A percentile compares a stretch with the other conserved stretches of the same genome.
Conservation (phyloP, 2,888 invertebrate species). For the Belgica antarctica region DNA sequence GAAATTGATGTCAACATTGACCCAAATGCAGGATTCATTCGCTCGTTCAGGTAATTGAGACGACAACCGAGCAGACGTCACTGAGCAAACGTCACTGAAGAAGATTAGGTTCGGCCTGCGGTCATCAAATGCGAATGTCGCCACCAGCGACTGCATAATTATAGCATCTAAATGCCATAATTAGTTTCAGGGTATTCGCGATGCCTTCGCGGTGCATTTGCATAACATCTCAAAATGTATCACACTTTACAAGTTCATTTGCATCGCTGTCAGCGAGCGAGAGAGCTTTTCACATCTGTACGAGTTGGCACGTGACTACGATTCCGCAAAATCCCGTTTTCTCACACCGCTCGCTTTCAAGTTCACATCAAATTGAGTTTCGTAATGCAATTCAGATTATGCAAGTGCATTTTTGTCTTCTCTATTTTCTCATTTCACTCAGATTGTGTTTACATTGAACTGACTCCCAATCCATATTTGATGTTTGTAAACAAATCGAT, state of each 20-base stretch:
- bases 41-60: too few relatives aligned
- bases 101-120: background rate
- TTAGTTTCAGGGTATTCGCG: too few relatives aligned
- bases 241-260: background rate
- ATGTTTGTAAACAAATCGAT: background rate
- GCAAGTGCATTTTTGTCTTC: background rate
- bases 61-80: too few relatives aligned
- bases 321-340: background rate
- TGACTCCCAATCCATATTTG: background rate
- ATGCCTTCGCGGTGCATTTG: background rate
- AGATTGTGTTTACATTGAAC: background rate
- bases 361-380: background rate
- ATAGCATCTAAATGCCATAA: background rate
- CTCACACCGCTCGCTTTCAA: background rate
- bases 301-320: conserved; percentile 2
- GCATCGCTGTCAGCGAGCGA: background rate
- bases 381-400: background rate
- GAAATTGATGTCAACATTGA: too few relatives aligned
- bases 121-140: background rate
- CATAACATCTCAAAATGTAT: too few relatives aligned
- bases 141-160: background rate
- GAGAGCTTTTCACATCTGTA: background rate
- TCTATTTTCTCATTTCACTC: background rate
- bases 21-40: too few relatives aligned
- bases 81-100: too few relatives aligned